Evolutionary conservation across 2,888 invertebrate genomes (phyloP), one percentile per base, ranked within the genome.

Genomic region (Scrobipalpa atriplicella): DNA sequence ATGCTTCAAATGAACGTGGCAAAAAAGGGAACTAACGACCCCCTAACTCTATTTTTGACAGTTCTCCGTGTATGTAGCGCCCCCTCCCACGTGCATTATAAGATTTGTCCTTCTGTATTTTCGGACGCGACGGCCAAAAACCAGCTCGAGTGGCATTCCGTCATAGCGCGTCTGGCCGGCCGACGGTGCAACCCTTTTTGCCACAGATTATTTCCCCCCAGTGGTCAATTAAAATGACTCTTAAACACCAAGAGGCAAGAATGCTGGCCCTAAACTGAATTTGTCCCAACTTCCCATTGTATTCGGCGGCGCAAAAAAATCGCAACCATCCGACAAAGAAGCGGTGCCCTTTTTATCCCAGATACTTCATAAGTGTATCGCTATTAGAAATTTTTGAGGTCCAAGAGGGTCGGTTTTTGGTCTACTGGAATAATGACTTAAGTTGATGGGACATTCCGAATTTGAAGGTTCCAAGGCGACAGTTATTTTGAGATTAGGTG

Each of bases 151-250:
- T 81, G 68, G 73, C 87, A 90, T 90, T 89, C 90, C 90, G 70
- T 88, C 89, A 89, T 90, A 89, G 87, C 86, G 83, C 85, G 80
- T 73, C 76, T 74, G 77, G 76, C 75, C 69, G 67, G 71, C 69
- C 73, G 71, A 69, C 72, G 68, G 72, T 75, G 75, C 73, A 72
- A 75, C 77, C 51, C 66, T 68, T 86, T 85, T 84, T 76, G 73
- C 70, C 72, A 72, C 72, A 79, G 81, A 83, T 85, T 81, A 87
- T 83, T 82, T 80, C 79, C 75, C 75, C 77, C 75, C 77, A 79
- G 72, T 75, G 82, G 86, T 90, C 91, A 91, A 91, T 91, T 91
- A 91, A 91, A 91, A 90, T 91, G 83, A 84, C 83, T 91, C 79
- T 78, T 86, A 86, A 90, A 91, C 91, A 90, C 91, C 88, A 89